Base-by-base conservation (phyloP, 2,797 vertebrate species). In the Characodon lateralis region DNA sequence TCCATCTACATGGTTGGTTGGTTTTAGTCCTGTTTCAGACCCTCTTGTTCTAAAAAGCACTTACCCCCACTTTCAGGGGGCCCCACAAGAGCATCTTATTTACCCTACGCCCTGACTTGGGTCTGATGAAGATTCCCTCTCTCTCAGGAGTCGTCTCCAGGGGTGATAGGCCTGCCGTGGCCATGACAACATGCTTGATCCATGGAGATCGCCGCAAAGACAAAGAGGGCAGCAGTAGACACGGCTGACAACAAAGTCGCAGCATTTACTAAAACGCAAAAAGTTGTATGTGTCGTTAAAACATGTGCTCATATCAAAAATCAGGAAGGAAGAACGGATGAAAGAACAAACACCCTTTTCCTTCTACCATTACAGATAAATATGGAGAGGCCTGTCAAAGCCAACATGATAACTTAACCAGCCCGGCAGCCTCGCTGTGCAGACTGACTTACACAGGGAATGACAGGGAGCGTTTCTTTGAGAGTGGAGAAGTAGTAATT, bases 151-250 rank as follows among this genome's bases (percentile, higher is more conserved):
- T 83, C 71, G 75, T 89, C 83, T 89, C 87, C 77, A 74, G 88
- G 88, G 92, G 92, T 55, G 78, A 85, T 74, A 72, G 86, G 87
- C 85, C 85, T 35, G 70, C 78, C 16, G 89, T 86, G 76, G 53
- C 83, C 88, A 90, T 88, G 90, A 89, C 61, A 91, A 94, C 89
- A 22, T 68, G 85, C 91, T 88, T 93, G 92, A 95, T 93, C 85
- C 81, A 82, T 76, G 39, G 79, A 77, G 89, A 20, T 87, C 51
- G 7, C 0, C 24, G 90, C 89, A 93, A 92, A 93, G 87, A 87
- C 73, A n/a, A 80, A 81, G 88, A 90, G 79, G 88, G 77, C 9
- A 46, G 71, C 59, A 56, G 70, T 81, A 16, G 55, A 61, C 79
- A 4, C 6, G 43, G 63, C 35, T 12, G 16, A 46, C 82, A 71